Evolutionary conservation across 2,888 invertebrate genomes (phyloP), one percentile per base, ranked within the genome.

Genomic region (Escarpia spicata): DNA sequence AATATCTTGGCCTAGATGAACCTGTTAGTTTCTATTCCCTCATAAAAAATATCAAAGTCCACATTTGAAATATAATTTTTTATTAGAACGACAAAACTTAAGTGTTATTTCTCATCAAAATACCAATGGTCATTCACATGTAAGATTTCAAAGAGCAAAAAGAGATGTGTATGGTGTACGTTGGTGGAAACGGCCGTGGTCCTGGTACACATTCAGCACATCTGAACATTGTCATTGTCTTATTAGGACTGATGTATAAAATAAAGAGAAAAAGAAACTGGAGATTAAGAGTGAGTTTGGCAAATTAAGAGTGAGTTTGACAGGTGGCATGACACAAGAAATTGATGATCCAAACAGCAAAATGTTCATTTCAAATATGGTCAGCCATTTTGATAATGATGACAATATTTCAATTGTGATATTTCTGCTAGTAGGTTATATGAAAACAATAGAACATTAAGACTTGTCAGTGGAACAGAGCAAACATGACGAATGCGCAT

Each of bases 101-200:
- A 75, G 75, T 75, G 75, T 75, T 75, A 75, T 75, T 26, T 75
- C 75, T 75, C 75, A 75, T 75, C 75, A 19, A 75, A 75, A 75
- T 75, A 26, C 75, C 3, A 26, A 26, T 19, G 75, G 75, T 52
- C 45, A 9, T 52, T 12, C 15, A 52, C 9, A 9, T 26, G 75
- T 19, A 75, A 75, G 75, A 75, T 2, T 15, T 19, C 75, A 75
- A 75, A 26, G 75, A 75, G 75, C 75, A 75, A 26, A 3, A 3
- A 75, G 37, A 37, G 37, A 15, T 75, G 75, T 75, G 26, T 75
- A 3, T n/a, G 26, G 19, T 26, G 6, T 75, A 4, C 26, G 19
- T 6, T 75, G 19, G 26, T 4, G n/a, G 4, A 26, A 75, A 75
- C 6, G 3, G 75, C 6, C 26, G 6, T 2, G 75, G 6, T 26